Conservation (phyloP, 2,888 invertebrate genomes). For the Drosophila tanythrix region DNA sequence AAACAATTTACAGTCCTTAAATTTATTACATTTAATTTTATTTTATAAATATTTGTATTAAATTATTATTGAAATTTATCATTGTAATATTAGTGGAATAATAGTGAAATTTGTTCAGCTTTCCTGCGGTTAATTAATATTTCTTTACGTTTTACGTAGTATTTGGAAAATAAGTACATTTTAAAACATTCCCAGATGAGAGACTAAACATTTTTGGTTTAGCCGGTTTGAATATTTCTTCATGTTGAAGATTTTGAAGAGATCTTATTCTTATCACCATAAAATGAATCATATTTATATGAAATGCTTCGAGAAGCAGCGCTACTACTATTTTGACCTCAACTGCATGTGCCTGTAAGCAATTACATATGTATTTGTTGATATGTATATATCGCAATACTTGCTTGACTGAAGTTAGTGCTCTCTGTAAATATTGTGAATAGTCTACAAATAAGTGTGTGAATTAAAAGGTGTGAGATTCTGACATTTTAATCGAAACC, state of each 20-base stretch:
- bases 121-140: no score
- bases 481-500: no score
- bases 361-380: background rate
- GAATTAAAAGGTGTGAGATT: conserved; percentile 37
- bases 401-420: background rate
- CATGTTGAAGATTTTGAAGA: background rate
- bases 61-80: no score
- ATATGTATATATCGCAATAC: background rate
- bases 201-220: background rate
- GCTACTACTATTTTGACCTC: background rate
- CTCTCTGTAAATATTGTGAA: background rate
- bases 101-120: no score
- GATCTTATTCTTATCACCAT: no score
- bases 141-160: no score
- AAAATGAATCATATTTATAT: background rate
- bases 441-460: background rate
- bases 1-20: no score
- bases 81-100: no score
- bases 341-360: background rate
- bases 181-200: background rate
- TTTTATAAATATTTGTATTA: no score
- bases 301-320: background rate
- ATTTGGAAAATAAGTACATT: background rate
- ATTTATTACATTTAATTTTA: no score
- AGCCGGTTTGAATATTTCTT: background rate